phyloP scores from a whole-genome alignment of 2,113 vertebrate genomes.

The Uria lomvia region DNA sequence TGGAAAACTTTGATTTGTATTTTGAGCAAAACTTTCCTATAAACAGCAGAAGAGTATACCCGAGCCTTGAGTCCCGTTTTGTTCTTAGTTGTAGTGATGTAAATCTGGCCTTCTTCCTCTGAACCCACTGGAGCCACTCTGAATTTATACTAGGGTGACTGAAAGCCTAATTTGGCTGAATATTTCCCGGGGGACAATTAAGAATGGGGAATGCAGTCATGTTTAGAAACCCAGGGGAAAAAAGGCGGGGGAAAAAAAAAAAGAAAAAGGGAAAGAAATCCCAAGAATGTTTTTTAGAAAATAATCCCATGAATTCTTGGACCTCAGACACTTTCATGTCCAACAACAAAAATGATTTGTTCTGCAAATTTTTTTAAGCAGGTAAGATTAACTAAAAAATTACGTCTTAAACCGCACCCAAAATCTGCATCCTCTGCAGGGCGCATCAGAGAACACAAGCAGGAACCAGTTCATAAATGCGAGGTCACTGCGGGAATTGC shows the following conservation, averaged over 20 bases:
- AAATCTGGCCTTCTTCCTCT: background rate
- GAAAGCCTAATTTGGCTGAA: background rate
- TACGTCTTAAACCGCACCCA: background rate
- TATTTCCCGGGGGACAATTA: background rate
- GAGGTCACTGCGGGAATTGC: rapidly evolving
- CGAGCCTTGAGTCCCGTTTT: background rate
- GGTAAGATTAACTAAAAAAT: background rate
- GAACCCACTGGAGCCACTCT: background rate
- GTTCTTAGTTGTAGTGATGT: background rate
- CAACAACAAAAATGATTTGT: background rate
- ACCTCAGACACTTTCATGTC: background rate
- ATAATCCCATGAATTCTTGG: background rate
- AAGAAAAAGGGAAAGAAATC: background rate
- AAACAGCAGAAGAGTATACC: background rate
- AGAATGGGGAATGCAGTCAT: background rate
- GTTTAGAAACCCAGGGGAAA: background rate
- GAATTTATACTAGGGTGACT: background rate
- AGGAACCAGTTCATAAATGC: background rate
- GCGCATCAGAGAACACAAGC: background rate
- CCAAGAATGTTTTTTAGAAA: background rate
- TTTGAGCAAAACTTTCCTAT: background rate
- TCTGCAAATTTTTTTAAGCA: background rate
- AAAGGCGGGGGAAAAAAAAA: background rate
- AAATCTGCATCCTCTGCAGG: background rate
- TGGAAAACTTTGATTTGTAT: background rate